Conservation (phyloP, 1,140 invertebrate genomes). For the Drosophila neocordata region DNA sequence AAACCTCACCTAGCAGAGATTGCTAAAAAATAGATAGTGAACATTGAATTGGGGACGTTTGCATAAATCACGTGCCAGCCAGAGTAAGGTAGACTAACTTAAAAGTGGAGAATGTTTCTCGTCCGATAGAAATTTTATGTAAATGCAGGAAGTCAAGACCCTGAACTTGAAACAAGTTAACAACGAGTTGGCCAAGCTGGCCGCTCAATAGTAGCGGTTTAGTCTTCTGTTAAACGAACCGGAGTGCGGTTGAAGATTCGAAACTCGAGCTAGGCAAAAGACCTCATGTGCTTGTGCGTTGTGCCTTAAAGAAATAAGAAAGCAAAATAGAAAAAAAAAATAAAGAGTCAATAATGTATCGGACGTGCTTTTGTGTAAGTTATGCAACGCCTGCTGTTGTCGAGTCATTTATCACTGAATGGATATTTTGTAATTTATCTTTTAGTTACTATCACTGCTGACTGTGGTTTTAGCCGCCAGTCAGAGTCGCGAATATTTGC, state of each 20-base stretch:
- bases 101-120: conserved; percentile 42
- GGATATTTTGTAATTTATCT: conserved; percentile 40
- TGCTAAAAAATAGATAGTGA: conserved; percentile 23
- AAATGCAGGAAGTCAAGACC: conserved; percentile 60
- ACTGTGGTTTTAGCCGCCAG: conserved; percentile 31
- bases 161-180: conserved; percentile 69
- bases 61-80: conserved; percentile 70
- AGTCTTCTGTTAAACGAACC: conserved; percentile 55
- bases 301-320: neutral
- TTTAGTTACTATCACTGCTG: conserved; percentile 55
- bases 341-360: conserved; percentile 46
- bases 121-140: conserved; percentile 71
- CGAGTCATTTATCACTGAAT: conserved; percentile 19
- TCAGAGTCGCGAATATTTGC: conserved; percentile 47
- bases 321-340: neutral
- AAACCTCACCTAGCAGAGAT: neutral
- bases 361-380: conserved; percentile 53
- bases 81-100: conserved; percentile 23
- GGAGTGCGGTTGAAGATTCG: conserved; percentile 37
- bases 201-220: conserved; percentile 16
- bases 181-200: conserved; percentile 29
- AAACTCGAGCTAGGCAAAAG: conserved; percentile 1
- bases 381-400: neutral
- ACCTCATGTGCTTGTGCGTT: conserved; percentile 5
- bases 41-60: conserved; percentile 34